Evolutionary conservation across 2,888 invertebrate species (phyloP).

Genomic region (Perithous albicinctus): DNA sequence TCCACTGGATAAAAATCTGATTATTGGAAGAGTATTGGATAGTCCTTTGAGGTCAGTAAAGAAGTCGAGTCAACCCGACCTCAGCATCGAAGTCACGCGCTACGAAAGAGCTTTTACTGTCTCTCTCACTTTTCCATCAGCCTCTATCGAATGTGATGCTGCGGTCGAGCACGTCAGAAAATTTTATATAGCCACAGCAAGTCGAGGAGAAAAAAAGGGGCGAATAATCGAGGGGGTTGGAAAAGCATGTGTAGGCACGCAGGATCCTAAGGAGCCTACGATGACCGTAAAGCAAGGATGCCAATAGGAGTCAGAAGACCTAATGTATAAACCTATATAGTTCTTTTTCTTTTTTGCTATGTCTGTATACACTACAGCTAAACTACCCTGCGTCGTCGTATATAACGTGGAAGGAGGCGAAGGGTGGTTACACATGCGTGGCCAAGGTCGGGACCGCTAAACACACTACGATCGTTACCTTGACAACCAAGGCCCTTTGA

Average conservation of each 20-base stretch:
- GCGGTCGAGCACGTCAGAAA: constrained; percentile 25
- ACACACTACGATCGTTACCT: constrained; percentile 78
- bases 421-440: constrained; percentile 76
- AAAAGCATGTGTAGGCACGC: constrained; percentile 27
- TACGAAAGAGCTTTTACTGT: constrained; percentile 8
- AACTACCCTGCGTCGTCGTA: constrained; percentile 38
- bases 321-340: background rate
- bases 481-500: constrained; percentile 76
- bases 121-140: background rate
- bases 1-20: constrained; percentile 14
- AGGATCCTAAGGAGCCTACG: constrained; percentile 15
- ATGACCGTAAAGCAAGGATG: constrained; percentile 12
- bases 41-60: constrained; percentile 11
- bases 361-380: background rate
- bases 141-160: background rate
- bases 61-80: constrained; percentile 44
- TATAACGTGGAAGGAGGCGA: constrained; percentile 47
- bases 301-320: constrained; percentile 9
- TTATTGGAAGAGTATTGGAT: constrained; percentile 15
- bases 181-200: constrained; percentile 15
- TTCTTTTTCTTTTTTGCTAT: background rate
- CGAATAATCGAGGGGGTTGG: constrained; percentile 1
- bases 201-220: constrained; percentile 24
- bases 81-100: constrained; percentile 11
- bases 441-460: constrained; percentile 82